A percentile compares a stretch with the other conserved stretches of the same genome.
Evolutionary conservation across 2,888 invertebrate genomes (phyloP).

Genomic region (Cheilosia pagana): DNA sequence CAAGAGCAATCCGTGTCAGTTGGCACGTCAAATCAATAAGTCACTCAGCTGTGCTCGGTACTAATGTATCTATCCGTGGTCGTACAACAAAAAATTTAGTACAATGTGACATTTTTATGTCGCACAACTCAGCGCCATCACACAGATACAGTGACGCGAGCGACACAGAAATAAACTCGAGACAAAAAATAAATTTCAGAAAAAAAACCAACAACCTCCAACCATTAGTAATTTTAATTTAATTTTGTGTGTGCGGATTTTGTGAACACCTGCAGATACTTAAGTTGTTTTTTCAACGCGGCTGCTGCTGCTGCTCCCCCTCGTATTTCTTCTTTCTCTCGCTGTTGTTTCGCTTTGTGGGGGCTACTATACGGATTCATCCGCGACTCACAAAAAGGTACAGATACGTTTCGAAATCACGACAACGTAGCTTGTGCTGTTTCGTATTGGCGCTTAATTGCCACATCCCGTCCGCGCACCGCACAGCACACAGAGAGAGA

Average conservation of each 20-base stretch:
- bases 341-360: constrained; percentile 52
- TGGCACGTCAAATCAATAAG: constrained; percentile 50
- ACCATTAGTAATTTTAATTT: constrained; percentile 75
- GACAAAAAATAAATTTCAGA: constrained; percentile 16
- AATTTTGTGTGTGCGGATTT: constrained; percentile 76
- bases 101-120: constrained; percentile 69
- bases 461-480: constrained; percentile 20
- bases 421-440: constrained; percentile 39
- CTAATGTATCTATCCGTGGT: constrained; percentile 35
- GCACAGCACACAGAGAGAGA: background rate
- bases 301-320: constrained; percentile 41
- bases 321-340: constrained; percentile 67
- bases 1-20: constrained; percentile 19
- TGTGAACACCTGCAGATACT: constrained; percentile 84
- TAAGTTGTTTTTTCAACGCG: constrained; percentile 80
- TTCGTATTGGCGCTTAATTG: constrained; percentile 65
- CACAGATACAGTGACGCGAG: constrained; percentile 48
- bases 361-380: constrained; percentile 65
- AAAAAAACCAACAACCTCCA: constrained; percentile 37
- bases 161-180: constrained; percentile 61
- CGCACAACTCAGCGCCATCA: constrained; percentile 62
- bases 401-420: constrained; percentile 72
- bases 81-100: constrained; percentile 22
- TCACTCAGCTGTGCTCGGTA: constrained; percentile 38
- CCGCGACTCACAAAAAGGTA: constrained; percentile 51